Conservation (phyloP, 1,140 invertebrate genomes). For the Octopus sinensis region DNA sequence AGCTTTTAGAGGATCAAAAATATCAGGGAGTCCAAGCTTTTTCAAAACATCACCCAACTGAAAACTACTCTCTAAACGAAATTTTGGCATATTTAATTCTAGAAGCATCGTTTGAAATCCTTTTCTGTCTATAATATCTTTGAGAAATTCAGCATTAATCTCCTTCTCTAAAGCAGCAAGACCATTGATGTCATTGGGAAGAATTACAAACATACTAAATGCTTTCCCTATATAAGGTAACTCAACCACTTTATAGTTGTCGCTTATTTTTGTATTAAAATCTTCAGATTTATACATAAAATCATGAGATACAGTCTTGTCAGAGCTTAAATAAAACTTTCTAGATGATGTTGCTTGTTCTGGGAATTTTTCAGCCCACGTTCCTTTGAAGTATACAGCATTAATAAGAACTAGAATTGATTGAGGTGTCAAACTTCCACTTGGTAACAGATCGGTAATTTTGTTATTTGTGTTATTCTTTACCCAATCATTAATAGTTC, state of each 20-base stretch:
- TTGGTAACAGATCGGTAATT: slow-evolving; percentile 64
- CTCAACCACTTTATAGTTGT: slow-evolving; percentile 67
- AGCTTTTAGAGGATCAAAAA: slow-evolving; percentile 29
- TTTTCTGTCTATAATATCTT: slow-evolving; percentile 17
- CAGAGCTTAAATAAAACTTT: slow-evolving; percentile 73
- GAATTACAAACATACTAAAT: slow-evolving; percentile 72
- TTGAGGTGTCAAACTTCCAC: slow-evolving; percentile 51
- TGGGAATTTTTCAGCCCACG: too few relatives aligned
- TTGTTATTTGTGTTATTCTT: slow-evolving; percentile 65
- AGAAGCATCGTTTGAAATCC: slow-evolving; percentile 22
- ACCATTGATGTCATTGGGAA: slow-evolving; percentile 45
- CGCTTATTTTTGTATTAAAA: slow-evolving; percentile 18
- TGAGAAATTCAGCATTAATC: slow-evolving; percentile 22
- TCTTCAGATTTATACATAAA: too few relatives aligned
- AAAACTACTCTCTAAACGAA: slow-evolving; percentile 40
- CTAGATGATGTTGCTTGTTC: slow-evolving; percentile 59
- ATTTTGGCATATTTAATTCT: slow-evolving; percentile 46
- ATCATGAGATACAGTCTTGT: too few relatives aligned
- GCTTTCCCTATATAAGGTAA: slow-evolving; percentile 75
- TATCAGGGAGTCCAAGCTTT: slow-evolving; percentile 29
- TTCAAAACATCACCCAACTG: slow-evolving; percentile 53
- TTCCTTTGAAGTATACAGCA: too few relatives aligned
- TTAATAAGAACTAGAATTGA: too few relatives aligned
- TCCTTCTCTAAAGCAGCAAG: slow-evolving; percentile 42
- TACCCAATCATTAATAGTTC: slow-evolving; percentile 70